phyloP scores from a whole-genome alignment of 2,888 invertebrate genomes.

The Perizoma affinitatum region DNA sequence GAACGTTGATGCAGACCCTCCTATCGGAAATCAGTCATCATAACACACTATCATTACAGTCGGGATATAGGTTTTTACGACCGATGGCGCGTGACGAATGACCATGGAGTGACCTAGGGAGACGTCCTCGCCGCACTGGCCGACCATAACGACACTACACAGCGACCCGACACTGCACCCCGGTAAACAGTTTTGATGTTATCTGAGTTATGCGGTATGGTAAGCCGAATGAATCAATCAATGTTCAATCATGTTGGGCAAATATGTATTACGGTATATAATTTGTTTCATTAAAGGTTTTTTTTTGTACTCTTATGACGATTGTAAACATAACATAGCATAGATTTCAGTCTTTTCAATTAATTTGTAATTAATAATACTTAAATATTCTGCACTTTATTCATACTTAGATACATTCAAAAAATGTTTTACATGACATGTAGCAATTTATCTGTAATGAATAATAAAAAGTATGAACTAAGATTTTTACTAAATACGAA shows the following conservation, averaged over 20 bases:
- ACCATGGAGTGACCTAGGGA: conserved; percentile 74
- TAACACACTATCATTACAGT: conserved; percentile 18
- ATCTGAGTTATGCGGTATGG: conserved; percentile 2
- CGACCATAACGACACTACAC: conserved; percentile 68
- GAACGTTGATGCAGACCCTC: conserved; percentile 10
- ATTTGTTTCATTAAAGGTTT: too few species aligned
- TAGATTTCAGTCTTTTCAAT: too few species aligned
- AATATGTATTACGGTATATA: background rate
- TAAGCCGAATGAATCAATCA: conserved; percentile 16
- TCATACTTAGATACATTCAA: too few species aligned
- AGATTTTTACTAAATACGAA: too few species aligned
- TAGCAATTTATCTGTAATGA: too few species aligned
- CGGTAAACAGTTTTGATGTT: conserved; percentile 44
- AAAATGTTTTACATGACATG: too few species aligned
- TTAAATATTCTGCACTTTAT: too few species aligned
- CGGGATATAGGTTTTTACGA: conserved; percentile 31
- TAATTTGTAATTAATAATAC: too few species aligned
- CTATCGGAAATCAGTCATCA: conserved; percentile 19
- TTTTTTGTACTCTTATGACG: too few species aligned
- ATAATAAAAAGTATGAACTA: too few species aligned
- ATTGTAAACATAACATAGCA: too few species aligned
- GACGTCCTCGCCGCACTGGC: conserved; percentile 65
- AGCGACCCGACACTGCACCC: conserved; percentile 51
- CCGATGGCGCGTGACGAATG: conserved; percentile 74
- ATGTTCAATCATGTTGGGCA: background rate